Base-by-base conservation (phyloP, 37 sponge, comb jelly and placozoan genomes). In the Beroe forskalii region DNA sequence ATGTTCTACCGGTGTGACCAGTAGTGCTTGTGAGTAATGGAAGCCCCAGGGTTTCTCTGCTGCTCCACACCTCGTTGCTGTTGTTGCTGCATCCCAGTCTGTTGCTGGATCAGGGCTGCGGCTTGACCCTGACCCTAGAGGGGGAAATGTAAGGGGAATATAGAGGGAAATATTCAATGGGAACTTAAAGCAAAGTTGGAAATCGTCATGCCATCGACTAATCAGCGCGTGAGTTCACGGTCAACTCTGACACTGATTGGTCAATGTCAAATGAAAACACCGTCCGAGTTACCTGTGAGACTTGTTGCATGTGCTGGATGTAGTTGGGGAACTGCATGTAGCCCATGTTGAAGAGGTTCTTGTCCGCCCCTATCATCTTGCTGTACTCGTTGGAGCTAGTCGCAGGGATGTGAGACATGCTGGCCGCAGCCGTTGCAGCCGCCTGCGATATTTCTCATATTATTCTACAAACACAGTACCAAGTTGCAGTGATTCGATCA, bases 241-340 rank as follows among this genome's bases (percentile, higher is more conserved):
- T n/a, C n/a, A n/a, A n/a, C n/a, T n/a, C n/a, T n/a, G n/a, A n/a
- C n/a, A n/a, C n/a, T n/a, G n/a, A n/a, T n/a, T n/a, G n/a, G n/a
- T n/a, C n/a, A n/a, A n/a, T n/a, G n/a, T n/a, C n/a, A n/a, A n/a
- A n/a, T n/a, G n/a, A n/a, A n/a, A n/a, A n/a, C n/a, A n/a, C n/a
- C n/a, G n/a, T 64, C 66, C 31, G 4, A 64, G 17, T 20, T 28
- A 64, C 31, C 14, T 22, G 66, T 64, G 4, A n/a, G 0, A 80
- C 86, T 48, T 80, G 86, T 43, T 80, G 86, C 24, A 80, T 44
- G 27, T 80, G 44, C 55, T 41, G 44, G 30, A 80, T 80, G 27
- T 80, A 80, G 30, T 80, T 80, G 28, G 86, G 86, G 48, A 80
- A 80, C 66, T 63, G 66, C 86, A 80, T 80, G 86, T 80, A 80